Conservation (phyloP, 2,888 invertebrate genomes). For the Petrolisthes cinctipes region DNA sequence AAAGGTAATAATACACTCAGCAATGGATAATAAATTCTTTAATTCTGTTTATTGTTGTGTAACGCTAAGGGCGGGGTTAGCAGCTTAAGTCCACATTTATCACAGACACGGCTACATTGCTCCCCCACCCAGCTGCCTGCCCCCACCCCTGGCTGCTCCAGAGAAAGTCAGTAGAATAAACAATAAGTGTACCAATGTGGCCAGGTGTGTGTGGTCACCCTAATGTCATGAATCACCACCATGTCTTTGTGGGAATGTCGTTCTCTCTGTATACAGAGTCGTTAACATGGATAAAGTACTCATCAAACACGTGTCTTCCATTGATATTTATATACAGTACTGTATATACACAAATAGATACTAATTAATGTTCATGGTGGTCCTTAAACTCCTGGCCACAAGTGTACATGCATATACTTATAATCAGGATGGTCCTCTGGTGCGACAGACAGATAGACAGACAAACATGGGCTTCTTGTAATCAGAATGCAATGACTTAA, state of each 20-base stretch:
- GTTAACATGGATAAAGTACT: constrained; percentile 9
- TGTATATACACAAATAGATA: too few relatives aligned
- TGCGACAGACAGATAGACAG: too few relatives aligned
- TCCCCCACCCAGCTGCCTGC: constrained; percentile 47
- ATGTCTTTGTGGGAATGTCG: too few relatives aligned
- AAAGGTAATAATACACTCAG: background rate
- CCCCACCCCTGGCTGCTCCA: constrained; percentile 41
- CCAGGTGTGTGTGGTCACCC: background rate
- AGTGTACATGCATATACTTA: too few relatives aligned
- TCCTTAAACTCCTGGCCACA: too few relatives aligned
- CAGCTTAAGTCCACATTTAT: constrained; percentile 47
- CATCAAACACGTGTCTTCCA: too few relatives aligned
- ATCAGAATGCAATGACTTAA: too few relatives aligned
- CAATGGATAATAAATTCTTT: constrained; percentile 26
- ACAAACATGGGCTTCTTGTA: too few relatives aligned
- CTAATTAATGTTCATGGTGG: too few relatives aligned
- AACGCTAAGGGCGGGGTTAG: constrained; percentile 40
- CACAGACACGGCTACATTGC: constrained; percentile 51
- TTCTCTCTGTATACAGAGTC: constrained; percentile 12
- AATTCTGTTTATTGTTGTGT: constrained; percentile 55
- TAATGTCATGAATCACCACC: too few relatives aligned
- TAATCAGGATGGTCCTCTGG: too few relatives aligned
- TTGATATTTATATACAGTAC: too few relatives aligned
- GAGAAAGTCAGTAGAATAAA: constrained; percentile 47
- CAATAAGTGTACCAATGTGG: constrained; percentile 54